Evolutionary conservation across 2,888 invertebrate genomes (phyloP), one percentile per base, ranked within the genome.

Genomic region (Scrobipalpa costella): DNA sequence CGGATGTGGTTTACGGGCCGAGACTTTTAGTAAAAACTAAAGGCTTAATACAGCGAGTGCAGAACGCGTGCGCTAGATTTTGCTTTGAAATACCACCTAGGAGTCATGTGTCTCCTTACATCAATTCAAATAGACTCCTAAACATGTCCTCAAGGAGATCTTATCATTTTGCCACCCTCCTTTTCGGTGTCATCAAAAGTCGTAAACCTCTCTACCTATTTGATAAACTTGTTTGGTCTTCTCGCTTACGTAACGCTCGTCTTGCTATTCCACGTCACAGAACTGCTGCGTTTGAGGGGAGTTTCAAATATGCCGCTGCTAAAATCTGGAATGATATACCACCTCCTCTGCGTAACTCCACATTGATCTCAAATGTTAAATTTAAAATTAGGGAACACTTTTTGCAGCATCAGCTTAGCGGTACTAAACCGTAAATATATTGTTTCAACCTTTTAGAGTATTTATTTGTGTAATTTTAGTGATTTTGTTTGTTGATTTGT

Each of bases 171-270:
- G 50, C 50, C 17, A 50, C 17, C 3, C 50, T 50, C 11, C 50
- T 50, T 7, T 50, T 50, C 17, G 50, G 50, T 13, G 11, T 50
- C 7, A 50, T 50, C 3, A 50, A 50, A 50, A 50, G 50, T n/a
- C 17, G 21, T 7, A 50, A 50, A 17, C 50, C 50, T 7, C 6
- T 50, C 21, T 50, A 50, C 50, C 17, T 50, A 17, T 21, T 13
- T 19, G 50, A 50, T 3, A 17, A 21, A 7, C 50, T 50, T 5
- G 21, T 21, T 2, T 19, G 50, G 50, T 19, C 50, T 7, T 19
- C 17, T 50, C 17, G 50, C 17, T 5, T n/a, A 7, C 50, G 50
- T 17, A n/a, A 7, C 19, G 44, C 44, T 2, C 11, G n/a, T 44
- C 44, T 44, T 7, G 34, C 34, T 7, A 3, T 7, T 7, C 34